Conservation (phyloP, 2,888 invertebrate genomes). For the Lumbricus terrestris region DNA sequence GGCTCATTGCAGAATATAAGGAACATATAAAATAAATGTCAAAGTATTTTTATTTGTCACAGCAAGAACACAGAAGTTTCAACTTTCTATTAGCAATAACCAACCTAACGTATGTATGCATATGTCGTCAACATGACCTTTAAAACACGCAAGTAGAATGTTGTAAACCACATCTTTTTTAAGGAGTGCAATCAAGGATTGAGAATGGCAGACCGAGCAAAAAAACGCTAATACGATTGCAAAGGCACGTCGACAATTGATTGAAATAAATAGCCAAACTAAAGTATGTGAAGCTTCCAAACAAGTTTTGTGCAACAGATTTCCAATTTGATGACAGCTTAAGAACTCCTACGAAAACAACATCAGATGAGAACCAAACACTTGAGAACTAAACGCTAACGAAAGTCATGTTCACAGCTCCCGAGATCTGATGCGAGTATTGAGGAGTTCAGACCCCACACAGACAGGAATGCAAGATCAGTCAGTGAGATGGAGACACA, state of each 20-base stretch:
- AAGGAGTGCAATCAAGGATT: background rate
- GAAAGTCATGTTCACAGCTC: background rate
- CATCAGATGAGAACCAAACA: background rate
- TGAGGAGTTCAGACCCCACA: background rate
- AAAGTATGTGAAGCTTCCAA: background rate
- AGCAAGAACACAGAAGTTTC: background rate
- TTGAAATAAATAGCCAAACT: background rate
- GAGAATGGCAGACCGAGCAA: background rate
- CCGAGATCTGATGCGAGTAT: background rate
- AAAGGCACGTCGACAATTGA: background rate
- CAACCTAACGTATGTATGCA: background rate
- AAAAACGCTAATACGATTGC: background rate
- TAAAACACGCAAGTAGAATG: background rate
- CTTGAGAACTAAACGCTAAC: background rate
- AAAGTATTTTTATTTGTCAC: background rate
- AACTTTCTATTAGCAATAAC: background rate
- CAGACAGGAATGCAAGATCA: background rate
- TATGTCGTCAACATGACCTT: background rate
- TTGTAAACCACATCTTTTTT: background rate
- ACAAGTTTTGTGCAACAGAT: background rate
- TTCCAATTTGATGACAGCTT: background rate
- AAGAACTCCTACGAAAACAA: background rate
- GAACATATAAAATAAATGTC: background rate
- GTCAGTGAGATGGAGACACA: background rate
- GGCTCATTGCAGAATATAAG: background rate